Percentiles rank a stretch among this genome's conserved stretches.
Conservation (phyloP, 2,797 vertebrate genomes). For the Glossophaga mutica region DNA sequence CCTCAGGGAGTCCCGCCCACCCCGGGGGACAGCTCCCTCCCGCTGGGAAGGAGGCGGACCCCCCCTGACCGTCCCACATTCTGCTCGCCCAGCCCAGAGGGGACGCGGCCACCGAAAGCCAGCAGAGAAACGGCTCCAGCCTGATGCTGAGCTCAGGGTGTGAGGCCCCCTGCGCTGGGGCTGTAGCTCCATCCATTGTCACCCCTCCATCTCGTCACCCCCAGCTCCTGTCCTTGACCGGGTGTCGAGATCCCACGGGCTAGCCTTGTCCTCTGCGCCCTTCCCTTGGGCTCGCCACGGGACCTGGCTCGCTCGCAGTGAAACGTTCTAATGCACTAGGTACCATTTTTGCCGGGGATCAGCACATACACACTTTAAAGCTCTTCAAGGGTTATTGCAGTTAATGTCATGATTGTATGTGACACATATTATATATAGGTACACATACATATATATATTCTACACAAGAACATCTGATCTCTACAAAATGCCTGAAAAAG, state of each 20-base stretch:
- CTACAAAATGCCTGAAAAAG: slow-evolving; percentile 28
- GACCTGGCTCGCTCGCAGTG: neutral
- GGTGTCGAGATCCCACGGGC: neutral
- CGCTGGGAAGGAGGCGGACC: no score
- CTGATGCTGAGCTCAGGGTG: no score
- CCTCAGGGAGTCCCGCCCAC: no score
- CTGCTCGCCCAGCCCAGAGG: neutral
- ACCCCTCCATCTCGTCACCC: neutral
- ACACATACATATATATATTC: neutral
- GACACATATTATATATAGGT: neutral
- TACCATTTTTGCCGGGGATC: neutral
- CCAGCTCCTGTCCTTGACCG: neutral
- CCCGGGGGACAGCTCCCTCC: no score
- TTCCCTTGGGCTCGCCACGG: neutral
- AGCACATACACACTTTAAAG: neutral
- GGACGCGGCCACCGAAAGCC: neutral
- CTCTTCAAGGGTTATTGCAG: neutral
- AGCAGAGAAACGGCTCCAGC: neutral
- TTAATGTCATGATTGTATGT: neutral
- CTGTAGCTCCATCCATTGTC: neutral
- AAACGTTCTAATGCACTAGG: neutral
- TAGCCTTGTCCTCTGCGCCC: neutral
- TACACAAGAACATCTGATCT: neutral
- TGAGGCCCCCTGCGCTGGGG: neutral
- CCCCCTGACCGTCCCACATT: neutral